These are phyloP conservation scores for Phoxinus phoxinus DNA, from an alignment of 2,113 vertebrate genomes.

Conservation along the genomic window DNA sequence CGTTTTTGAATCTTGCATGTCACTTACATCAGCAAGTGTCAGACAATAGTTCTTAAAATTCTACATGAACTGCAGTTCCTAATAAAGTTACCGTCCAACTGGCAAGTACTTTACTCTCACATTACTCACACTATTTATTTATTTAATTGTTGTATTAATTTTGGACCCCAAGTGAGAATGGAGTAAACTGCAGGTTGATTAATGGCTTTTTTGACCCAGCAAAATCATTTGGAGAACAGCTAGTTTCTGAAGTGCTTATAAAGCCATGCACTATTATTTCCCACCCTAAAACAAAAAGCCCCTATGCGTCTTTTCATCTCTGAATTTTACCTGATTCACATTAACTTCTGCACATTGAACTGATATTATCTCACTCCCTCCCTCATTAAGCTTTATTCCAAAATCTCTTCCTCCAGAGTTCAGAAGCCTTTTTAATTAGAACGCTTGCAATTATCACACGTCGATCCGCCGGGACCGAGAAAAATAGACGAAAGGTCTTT, in stretches of 20 bases:
- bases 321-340: slow-evolving; percentile 30
- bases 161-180: neutral
- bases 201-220: slow-evolving; percentile 5
- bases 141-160: neutral
- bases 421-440: slow-evolving; percentile 76
- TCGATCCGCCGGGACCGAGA: slow-evolving; percentile 60
- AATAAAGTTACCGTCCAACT: neutral
- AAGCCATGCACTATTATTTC: neutral
- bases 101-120: neutral
- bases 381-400: slow-evolving; percentile 37
- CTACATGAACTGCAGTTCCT: neutral
- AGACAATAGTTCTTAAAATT: neutral
- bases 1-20: neutral
- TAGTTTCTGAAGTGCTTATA: neutral
- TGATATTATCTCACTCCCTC: slow-evolving; percentile 55
- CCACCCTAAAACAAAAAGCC: neutral
- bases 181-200: neutral
- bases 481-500: slow-evolving; percentile 59
- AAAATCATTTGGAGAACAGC: neutral
- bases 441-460: slow-evolving; percentile 71
- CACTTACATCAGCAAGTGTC: slow-evolving; percentile 18
- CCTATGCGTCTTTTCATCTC: neutral
- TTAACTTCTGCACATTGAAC: slow-evolving; percentile 31
- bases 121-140: neutral
- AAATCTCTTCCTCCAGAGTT: slow-evolving; percentile 72